Conservation (phyloP, 2,888 invertebrate species). For the Agrotis exclamationis region DNA sequence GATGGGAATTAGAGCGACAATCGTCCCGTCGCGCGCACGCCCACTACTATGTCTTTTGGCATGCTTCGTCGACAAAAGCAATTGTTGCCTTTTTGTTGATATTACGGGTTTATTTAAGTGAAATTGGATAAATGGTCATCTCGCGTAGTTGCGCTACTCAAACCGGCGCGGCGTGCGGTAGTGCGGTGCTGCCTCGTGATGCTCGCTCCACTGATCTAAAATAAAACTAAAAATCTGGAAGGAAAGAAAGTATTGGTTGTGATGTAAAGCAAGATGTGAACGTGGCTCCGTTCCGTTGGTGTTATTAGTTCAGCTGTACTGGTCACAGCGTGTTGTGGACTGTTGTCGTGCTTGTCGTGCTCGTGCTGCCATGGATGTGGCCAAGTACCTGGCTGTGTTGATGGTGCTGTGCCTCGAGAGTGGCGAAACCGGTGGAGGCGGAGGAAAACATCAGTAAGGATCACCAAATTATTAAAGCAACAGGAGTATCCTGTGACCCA, state of each 20-base stretch:
- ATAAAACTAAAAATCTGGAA: constrained; percentile 77
- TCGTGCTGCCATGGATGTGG: constrained; percentile 76
- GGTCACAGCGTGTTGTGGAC: constrained; percentile 70
- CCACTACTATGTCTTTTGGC: constrained; percentile 70
- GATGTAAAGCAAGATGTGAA: constrained; percentile 84
- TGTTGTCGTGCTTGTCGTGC: constrained; percentile 54
- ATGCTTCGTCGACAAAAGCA: constrained; percentile 77
- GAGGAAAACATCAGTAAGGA: constrained; percentile 86
- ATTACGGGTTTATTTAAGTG: constrained; percentile 90
- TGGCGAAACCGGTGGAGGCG: constrained; percentile 85
- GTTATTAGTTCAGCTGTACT: constrained; percentile 71
- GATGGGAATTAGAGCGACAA: constrained; percentile 72
- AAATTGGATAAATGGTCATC: constrained; percentile 91
- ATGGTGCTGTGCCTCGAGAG: constrained; percentile 78
- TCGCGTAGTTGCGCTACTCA: constrained; percentile 86
- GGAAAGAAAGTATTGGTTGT: constrained; percentile 77
- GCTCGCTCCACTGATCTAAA: constrained; percentile 73
- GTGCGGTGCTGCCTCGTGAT: constrained; percentile 76
- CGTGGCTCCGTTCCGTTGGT: constrained; percentile 67
- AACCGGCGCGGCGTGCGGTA: constrained; percentile 79
- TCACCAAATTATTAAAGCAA: constrained; percentile 3
- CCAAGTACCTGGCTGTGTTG: constrained; percentile 79
- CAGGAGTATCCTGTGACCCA: not conserved
- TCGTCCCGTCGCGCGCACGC: constrained; percentile 62
- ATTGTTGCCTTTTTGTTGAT: constrained; percentile 87